A percentile compares a stretch with the other conserved stretches of the same genome.
Conservation (phyloP, 2,888 invertebrate species). For the Drosophila mulleri region DNA sequence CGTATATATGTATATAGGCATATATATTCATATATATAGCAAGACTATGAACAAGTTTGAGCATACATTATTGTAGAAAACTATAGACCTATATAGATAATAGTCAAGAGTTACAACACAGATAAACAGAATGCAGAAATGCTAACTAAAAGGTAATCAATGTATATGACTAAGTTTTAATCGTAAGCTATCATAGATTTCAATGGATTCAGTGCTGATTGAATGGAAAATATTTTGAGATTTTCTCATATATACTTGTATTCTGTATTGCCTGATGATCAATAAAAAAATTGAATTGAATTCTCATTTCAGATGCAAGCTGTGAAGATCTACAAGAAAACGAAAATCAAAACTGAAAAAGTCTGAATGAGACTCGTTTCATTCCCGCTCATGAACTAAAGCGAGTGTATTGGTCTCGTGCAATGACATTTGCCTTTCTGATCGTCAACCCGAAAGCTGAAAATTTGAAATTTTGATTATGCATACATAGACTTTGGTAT, state of each 20-base stretch:
- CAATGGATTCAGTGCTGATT: not conserved
- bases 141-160: not conserved
- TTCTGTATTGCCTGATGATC: too few species aligned
- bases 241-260: too few species aligned
- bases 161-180: not conserved
- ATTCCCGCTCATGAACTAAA: not conserved
- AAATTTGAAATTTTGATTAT: not conserved
- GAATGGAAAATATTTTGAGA: not conserved
- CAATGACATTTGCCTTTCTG: not conserved
- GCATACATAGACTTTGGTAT: too few species aligned
- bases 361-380: not conserved
- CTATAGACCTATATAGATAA: slow-evolving; percentile 1
- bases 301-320: too few species aligned
- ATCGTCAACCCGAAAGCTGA: not conserved
- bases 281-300: too few species aligned
- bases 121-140: too few species aligned
- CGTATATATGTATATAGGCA: not conserved
- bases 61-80: not conserved
- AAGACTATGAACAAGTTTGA: not conserved
- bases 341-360: not conserved
- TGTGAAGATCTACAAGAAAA: not conserved
- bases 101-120: not conserved
- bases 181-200: not conserved
- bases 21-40: not conserved
- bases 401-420: not conserved